A percentile compares a stretch with the other conserved stretches of the same genome.
phyloP scores from a whole-genome alignment of 2,113 vertebrate species.

The Limanda limanda region DNA sequence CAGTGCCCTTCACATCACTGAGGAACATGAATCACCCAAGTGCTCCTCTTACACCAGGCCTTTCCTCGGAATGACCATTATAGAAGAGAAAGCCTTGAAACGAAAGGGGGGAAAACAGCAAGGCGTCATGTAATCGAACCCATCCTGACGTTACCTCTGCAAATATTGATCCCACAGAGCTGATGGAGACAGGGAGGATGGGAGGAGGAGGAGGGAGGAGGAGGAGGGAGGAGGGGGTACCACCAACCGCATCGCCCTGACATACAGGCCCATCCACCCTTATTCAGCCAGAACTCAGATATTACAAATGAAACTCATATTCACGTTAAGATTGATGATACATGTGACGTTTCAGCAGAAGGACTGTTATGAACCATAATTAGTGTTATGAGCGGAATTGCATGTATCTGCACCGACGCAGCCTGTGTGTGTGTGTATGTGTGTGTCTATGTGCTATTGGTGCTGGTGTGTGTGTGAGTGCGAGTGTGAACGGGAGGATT shows the following conservation, averaged over 20 bases:
- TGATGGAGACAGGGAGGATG: conserved; percentile 66
- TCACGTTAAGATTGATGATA: neutral
- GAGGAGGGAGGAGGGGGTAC: conserved; percentile 2
- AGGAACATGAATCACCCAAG: conserved; percentile 52
- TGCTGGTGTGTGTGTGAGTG: neutral
- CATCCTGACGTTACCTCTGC: conserved; percentile 53
- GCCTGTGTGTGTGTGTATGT: neutral
- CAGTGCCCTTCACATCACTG: conserved; percentile 77
- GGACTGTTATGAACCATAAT: neutral
- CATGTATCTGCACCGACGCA: conserved; percentile 16
- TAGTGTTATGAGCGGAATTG: neutral
- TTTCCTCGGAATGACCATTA: conserved; percentile 7
- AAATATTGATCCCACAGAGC: conserved; percentile 72
- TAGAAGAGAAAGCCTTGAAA: conserved; percentile 6
- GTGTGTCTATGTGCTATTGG: neutral
- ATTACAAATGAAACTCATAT: neutral
- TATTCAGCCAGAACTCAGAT: conserved; percentile 3
- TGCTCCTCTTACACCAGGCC: conserved; percentile 19
- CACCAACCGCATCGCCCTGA: conserved; percentile 65
- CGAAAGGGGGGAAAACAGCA: conserved; percentile 15
- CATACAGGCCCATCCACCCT: conserved; percentile 65
- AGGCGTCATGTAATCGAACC: conserved; percentile 37
- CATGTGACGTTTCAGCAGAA: neutral
- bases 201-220: conserved; percentile 5
- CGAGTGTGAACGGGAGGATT: neutral